Base-by-base conservation (phyloP, 2,888 invertebrate genomes). In the Thymelicus acteon region DNA sequence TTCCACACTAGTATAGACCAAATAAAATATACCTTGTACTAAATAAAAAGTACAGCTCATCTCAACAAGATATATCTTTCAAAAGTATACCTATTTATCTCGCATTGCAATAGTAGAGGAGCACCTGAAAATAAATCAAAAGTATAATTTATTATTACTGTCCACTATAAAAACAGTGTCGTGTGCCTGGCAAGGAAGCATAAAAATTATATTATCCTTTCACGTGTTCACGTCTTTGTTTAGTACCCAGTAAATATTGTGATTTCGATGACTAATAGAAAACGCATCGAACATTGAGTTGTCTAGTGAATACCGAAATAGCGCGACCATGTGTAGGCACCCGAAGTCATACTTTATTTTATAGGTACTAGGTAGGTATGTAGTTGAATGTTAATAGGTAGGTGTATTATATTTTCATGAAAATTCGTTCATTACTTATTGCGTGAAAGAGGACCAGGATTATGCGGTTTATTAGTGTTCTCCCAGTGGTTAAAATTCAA, bases 171-270 rank as follows among this genome's bases (percentile, higher is more conserved):
- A 85, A 89, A 86, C 83, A 78, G 78, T 84, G 82, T 83, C 83
- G 84, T 81, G 77, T 80, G 81, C 80, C 78, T 84, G 82, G 81
- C 75, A 81, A 89, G 90, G 87, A 90, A 89, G 85, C 88, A 89
- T 92, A 89, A 92, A 90, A 92, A 82, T 84, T 89, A 88, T 91
- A 90, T 86, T 87, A 85, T 86, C 86, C 85, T 86, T 86, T 89
- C 89, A 92, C 90, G 89, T 91, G 91, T 89, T 83, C 75, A 81
- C 79, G 82, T 78, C 78, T 78, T 82, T 80, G 81, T 87, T 87
- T 84, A 86, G 79, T 85, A 77, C 78, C 79, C 79, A 82, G 81
- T 84, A 82, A 89, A 86, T 82, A 83, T 79, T 79, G 80, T 82
- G 77, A 70, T 60, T 70, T 69, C 62, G 37, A 63, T 69, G 63